These are phyloP conservation scores for Sinocyclocheilus grahami DNA, from an alignment of 2,113 vertebrate species.

Conservation along the genomic window DNA sequence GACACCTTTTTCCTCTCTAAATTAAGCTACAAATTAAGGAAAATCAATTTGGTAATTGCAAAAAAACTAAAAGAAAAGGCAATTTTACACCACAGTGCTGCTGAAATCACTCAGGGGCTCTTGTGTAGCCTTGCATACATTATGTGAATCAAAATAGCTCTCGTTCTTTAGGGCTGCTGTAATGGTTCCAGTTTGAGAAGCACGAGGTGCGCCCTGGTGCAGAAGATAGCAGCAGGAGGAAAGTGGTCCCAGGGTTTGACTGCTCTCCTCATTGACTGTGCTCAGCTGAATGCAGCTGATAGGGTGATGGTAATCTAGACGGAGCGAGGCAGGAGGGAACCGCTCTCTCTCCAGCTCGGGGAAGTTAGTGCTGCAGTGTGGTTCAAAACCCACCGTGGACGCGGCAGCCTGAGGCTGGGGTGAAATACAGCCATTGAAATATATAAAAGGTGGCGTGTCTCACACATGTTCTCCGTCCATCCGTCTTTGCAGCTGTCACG, in stretches of 20 bases:
- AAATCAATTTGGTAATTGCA: conserved; percentile 4
- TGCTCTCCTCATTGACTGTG: conserved; percentile 44
- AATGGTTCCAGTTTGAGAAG: conserved; percentile 29
- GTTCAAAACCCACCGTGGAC: conserved; percentile 61
- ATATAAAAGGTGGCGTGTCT: conserved; percentile 63
- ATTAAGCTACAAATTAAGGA: neutral
- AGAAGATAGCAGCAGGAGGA: conserved; percentile 33
- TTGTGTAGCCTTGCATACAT: conserved; percentile 21
- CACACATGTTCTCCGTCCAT: conserved; percentile 6
- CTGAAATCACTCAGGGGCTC: neutral
- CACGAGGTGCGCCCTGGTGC: conserved; percentile 34
- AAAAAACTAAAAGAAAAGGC: conserved; percentile 22
- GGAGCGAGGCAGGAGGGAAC: conserved; percentile 51
- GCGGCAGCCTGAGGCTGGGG: conserved; percentile 62
- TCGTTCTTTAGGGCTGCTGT: conserved; percentile 31
- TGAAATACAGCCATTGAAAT: conserved; percentile 58
- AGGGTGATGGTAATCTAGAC: conserved; percentile 67
- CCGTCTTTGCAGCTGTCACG: conserved; percentile 32
- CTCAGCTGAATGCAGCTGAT: conserved; percentile 58
- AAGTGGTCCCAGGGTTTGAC: conserved; percentile 53
- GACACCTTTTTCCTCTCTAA: neutral
- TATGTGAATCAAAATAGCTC: conserved; percentile 32
- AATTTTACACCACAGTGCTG: conserved; percentile 7
- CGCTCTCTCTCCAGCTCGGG: conserved; percentile 50
- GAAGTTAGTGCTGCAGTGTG: conserved; percentile 70